These are phyloP conservation scores for Orthonychiurus folsomi DNA, from an alignment of 2,888 invertebrate genomes.

Conservation along the genomic window DNA sequence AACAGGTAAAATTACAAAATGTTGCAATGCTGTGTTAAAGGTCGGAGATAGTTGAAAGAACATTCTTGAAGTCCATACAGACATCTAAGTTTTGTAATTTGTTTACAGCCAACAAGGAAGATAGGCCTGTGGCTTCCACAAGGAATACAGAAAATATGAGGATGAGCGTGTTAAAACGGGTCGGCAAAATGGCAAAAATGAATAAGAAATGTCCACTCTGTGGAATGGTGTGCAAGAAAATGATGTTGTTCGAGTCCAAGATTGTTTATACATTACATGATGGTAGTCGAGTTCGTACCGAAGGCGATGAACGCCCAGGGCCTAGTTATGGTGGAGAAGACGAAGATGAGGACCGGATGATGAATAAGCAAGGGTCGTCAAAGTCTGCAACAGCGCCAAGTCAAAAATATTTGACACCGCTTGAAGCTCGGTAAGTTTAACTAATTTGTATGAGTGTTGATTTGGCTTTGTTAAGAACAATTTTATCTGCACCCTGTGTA, in stretches of 20 bases:
- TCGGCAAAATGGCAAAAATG: constrained; percentile 28
- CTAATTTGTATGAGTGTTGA: no score
- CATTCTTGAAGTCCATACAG: constrained; percentile 13
- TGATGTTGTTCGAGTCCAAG: constrained; percentile 33
- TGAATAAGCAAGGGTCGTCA: neutral
- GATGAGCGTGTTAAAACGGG: constrained; percentile 26
- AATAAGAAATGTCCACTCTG: constrained; percentile 32
- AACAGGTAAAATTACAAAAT: no score
- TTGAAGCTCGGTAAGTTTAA: no score
- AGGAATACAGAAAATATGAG: constrained; percentile 30
- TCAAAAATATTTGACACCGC: constrained; percentile 37
- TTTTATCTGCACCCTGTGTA: constrained; percentile 41
- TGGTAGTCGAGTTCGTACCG: neutral
- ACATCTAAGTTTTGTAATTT: neutral
- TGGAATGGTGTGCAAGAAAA: constrained; percentile 26
- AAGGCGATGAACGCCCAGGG: neutral
- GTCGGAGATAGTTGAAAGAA: no score
- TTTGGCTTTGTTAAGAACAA: no score
- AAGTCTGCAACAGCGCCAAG: constrained; percentile 7
- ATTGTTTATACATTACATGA: constrained; percentile 29
- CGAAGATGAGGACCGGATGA: neutral
- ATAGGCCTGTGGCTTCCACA: neutral
- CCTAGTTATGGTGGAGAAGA: neutral
- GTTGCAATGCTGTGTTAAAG: no score
- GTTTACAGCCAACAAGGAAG: neutral